Evolutionary conservation across 2,113 vertebrate species (phyloP).

Genomic region (Anhinga rufa): DNA sequence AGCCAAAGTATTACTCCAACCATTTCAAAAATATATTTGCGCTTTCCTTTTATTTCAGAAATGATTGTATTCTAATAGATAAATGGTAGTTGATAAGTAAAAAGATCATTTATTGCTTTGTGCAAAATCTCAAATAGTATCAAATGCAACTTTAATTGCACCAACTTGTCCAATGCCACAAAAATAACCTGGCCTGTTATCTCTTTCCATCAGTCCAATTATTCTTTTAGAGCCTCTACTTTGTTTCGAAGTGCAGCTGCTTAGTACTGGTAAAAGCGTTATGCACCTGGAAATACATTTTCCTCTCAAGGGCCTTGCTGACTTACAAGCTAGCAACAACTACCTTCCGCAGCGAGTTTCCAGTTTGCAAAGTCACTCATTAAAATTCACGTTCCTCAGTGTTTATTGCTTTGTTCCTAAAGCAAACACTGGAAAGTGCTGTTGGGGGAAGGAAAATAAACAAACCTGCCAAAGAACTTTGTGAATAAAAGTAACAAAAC

Average conservation of each 20-base stretch:
- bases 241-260: neutral
- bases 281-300: neutral
- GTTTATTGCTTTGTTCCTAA: conserved; percentile 15
- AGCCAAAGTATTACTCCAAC: neutral
- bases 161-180: neutral
- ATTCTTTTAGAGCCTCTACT: neutral
- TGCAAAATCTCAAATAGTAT: neutral
- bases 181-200: neutral
- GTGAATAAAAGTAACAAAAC: conserved; percentile 20
- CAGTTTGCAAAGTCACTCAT: conserved; percentile 1
- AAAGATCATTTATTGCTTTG: neutral
- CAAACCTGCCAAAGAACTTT: neutral
- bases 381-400: neutral
- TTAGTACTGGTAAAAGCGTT: neutral
- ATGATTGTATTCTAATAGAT: neutral
- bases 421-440: conserved; percentile 1
- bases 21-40: neutral
- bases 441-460: neutral
- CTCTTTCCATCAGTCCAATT: neutral
- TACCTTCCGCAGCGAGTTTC: neutral
- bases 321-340: conserved; percentile 2
- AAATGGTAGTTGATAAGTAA: neutral
- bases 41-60: neutral
- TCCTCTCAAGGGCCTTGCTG: neutral
- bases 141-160: neutral